These are phyloP conservation scores for Xiphophorus couchianus DNA, from an alignment of 2,113 vertebrate species.

Conservation along the genomic window DNA sequence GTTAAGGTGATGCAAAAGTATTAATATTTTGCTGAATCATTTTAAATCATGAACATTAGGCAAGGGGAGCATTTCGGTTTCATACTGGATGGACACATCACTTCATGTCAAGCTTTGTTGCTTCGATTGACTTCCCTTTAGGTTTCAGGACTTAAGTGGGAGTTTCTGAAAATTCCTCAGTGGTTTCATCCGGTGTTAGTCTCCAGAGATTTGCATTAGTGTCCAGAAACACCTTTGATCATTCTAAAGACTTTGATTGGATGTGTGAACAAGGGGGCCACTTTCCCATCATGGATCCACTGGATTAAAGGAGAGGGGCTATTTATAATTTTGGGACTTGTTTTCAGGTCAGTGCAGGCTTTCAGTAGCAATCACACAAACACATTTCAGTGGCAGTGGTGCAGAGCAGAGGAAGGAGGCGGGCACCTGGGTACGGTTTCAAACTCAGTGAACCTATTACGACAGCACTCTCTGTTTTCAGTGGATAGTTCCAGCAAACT, in stretches of 20 bases:
- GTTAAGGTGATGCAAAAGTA: too few species aligned
- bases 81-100: slow-evolving; percentile 20
- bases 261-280: slow-evolving; percentile 68
- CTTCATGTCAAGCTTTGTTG: slow-evolving; percentile 33
- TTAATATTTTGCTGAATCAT: not conserved
- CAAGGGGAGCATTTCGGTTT: slow-evolving; percentile 19
- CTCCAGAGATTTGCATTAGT: slow-evolving; percentile 81
- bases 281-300: slow-evolving; percentile 75
- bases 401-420: slow-evolving; percentile 51
- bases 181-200: slow-evolving; percentile 80
- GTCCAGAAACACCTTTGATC: slow-evolving; percentile 81
- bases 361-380: slow-evolving; percentile 74
- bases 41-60: slow-evolving; percentile 43
- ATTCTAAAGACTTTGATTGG: slow-evolving; percentile 79
- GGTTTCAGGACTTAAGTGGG: slow-evolving; percentile 65
- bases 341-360: slow-evolving; percentile 73
- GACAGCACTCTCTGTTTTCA: slow-evolving; percentile 48
- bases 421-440: slow-evolving; percentile 50
- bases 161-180: slow-evolving; percentile 74
- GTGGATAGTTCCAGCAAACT: slow-evolving; percentile 45
- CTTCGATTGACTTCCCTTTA: slow-evolving; percentile 51
- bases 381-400: slow-evolving; percentile 67
- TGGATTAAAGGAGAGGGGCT: slow-evolving; percentile 57
- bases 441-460: slow-evolving; percentile 73
- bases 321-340: slow-evolving; percentile 76